A percentile compares a stretch with the other conserved stretches of the same genome.
These are phyloP conservation scores for Phalangium opilio DNA, from an alignment of 2,888 invertebrate genomes.

Conservation along the genomic window DNA sequence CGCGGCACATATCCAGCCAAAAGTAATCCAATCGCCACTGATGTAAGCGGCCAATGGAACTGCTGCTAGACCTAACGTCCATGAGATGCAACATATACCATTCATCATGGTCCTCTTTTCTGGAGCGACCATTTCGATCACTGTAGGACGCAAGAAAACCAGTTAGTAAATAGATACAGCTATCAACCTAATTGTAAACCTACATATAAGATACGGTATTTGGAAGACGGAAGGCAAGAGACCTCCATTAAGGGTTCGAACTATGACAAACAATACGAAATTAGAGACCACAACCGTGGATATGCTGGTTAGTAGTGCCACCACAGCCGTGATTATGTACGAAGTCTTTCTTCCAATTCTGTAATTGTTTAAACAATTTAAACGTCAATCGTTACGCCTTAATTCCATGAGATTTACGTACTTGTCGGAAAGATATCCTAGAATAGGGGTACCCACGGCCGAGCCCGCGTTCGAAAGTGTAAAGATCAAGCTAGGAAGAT, in stretches of 20 bases:
- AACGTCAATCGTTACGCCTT: background rate
- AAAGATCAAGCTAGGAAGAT: conserved; percentile 13
- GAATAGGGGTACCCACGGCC: conserved; percentile 16
- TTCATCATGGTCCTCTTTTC: conserved; percentile 34
- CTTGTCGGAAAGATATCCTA: conserved; percentile 17
- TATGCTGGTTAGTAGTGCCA: conserved; percentile 8
- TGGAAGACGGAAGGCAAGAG: conserved; percentile 15
- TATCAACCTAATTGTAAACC: background rate
- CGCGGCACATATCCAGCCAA: conserved; percentile 14
- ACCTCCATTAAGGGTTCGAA: conserved; percentile 11
- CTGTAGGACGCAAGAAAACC: conserved; percentile 15
- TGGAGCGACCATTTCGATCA: conserved; percentile 13
- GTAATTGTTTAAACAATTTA: conserved; percentile 4
- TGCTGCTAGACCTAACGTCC: conserved; percentile 24
- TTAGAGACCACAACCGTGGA: conserved; percentile 11
- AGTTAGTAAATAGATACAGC: background rate
- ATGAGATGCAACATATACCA: conserved; percentile 7
- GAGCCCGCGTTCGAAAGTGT: conserved; percentile 12
- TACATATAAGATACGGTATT: conserved; percentile 15
- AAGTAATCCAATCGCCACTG: conserved; percentile 23
- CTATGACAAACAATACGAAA: conserved; percentile 10
- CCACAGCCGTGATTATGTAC: conserved; percentile 8
- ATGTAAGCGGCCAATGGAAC: conserved; percentile 25
- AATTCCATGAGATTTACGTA: conserved; percentile 3
- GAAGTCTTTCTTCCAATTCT: conserved; percentile 14